phyloP scores from a whole-genome alignment of 2,113 vertebrate species.

The Opisthocomus hoazin region DNA sequence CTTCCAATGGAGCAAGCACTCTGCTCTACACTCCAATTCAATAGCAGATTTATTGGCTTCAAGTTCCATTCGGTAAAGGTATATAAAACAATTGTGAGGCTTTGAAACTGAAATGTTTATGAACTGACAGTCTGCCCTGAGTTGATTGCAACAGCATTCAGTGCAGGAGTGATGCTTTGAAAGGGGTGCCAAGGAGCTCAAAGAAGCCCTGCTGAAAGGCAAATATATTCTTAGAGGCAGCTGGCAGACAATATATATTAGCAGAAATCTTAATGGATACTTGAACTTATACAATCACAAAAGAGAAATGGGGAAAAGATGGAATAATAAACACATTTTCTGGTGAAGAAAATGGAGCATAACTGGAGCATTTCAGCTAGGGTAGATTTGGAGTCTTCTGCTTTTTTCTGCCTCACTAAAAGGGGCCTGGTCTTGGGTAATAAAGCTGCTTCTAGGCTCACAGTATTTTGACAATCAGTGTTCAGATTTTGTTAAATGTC shows the following conservation, averaged over 20 bases:
- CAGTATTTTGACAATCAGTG: neutral
- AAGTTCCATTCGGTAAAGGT: neutral
- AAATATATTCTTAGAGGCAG: neutral
- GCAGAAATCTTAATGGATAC: neutral
- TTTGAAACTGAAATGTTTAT: neutral
- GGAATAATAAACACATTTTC: neutral
- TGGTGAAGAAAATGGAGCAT: neutral
- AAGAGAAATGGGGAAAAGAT: neutral
- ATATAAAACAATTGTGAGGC: neutral
- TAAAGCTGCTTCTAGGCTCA: neutral
- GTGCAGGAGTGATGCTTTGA: neutral
- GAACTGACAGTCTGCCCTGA: neutral
- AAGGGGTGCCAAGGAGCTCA: neutral
- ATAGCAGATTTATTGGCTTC: neutral
- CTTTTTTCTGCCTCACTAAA: neutral
- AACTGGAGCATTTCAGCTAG: neutral
- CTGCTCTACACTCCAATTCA: fast-evolving
- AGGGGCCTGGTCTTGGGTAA: neutral
- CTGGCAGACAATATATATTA: neutral
- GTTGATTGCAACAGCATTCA: neutral
- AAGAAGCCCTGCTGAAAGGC: neutral
- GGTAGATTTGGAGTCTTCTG: neutral
- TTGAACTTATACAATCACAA: neutral
- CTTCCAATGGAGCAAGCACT: neutral
- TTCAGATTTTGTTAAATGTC: neutral